These are phyloP conservation scores for Mormoops blainvillei DNA, from an alignment of 2,113 vertebrate genomes.

Conservation along the genomic window DNA sequence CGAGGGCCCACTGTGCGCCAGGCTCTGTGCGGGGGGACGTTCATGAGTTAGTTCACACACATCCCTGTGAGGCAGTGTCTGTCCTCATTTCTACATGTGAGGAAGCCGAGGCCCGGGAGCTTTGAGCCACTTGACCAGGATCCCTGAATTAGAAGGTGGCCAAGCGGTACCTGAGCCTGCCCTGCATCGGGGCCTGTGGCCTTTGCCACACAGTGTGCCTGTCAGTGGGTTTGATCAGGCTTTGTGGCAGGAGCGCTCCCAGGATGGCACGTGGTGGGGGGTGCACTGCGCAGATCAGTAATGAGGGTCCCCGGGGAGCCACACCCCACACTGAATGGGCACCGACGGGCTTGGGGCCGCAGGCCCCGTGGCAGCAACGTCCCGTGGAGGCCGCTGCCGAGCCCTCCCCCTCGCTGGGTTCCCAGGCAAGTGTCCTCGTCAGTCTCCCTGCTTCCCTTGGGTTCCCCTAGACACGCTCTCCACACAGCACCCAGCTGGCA, in stretches of 20 bases:
- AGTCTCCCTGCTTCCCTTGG: background rate
- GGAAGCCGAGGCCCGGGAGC: background rate
- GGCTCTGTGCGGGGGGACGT: background rate
- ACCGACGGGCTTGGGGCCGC: rapidly evolving
- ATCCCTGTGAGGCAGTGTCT: too few species aligned
- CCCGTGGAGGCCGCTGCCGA: background rate
- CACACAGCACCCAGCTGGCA: background rate
- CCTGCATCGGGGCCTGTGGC: background rate
- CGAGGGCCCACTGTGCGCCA: too few species aligned
- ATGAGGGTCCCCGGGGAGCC: background rate
- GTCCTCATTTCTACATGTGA: background rate
- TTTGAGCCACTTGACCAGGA: background rate
- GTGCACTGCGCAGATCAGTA: too few species aligned
- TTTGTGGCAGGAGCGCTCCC: background rate
- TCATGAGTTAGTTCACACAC: background rate
- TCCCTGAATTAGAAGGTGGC: background rate
- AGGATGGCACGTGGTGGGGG: background rate
- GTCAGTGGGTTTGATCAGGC: background rate
- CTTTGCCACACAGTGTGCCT: background rate
- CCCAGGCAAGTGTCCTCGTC: background rate
- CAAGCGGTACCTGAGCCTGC: background rate
- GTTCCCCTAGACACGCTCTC: background rate
- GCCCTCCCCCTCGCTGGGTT: rapidly evolving
- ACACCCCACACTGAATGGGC: rapidly evolving
- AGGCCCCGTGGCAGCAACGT: background rate